Conservation (phyloP, 2,888 invertebrate species). For the Drosophila putrida region DNA sequence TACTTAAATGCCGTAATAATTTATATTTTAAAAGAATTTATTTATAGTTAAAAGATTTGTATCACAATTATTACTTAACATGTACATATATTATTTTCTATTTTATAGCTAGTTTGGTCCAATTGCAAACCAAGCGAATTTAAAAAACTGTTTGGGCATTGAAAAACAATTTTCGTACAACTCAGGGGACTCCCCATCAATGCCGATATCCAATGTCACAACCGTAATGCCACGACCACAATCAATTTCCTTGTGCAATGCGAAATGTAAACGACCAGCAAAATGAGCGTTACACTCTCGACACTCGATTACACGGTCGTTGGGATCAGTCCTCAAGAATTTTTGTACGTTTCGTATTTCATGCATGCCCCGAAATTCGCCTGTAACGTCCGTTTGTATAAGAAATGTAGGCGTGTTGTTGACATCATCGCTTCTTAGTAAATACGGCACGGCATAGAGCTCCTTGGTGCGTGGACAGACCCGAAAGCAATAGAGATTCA, state of each 20-base stretch:
- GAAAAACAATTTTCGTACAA: conserved; percentile 86
- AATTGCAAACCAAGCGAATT: conserved; percentile 63
- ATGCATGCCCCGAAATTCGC: conserved; percentile 53
- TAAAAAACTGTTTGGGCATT: conserved; percentile 54
- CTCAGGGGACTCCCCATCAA: conserved; percentile 51
- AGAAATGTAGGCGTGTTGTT: conserved; percentile 61
- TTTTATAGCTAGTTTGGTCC: not conserved
- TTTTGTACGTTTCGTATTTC: conserved; percentile 51
- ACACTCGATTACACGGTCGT: conserved; percentile 53
- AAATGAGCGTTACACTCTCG: conserved; percentile 51
- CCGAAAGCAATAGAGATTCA: conserved; percentile 66
- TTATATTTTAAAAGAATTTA: not conserved
- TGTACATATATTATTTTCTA: not conserved
- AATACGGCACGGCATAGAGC: conserved; percentile 62
- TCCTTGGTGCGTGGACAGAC: conserved; percentile 64
- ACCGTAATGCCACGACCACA: conserved; percentile 60
- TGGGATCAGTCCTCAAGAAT: conserved; percentile 44
- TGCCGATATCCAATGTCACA: conserved; percentile 12
- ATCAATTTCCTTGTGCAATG: conserved; percentile 60
- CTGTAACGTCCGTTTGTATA: conserved; percentile 60
- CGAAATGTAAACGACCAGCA: conserved; percentile 34
- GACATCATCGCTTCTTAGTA: conserved; percentile 42
- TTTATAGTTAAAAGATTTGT: not conserved
- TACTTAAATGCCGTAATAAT: not conserved
- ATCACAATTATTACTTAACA: not conserved